Base-by-base conservation (phyloP, 1,140 invertebrate species). In the Drosophila sturtevanti region DNA sequence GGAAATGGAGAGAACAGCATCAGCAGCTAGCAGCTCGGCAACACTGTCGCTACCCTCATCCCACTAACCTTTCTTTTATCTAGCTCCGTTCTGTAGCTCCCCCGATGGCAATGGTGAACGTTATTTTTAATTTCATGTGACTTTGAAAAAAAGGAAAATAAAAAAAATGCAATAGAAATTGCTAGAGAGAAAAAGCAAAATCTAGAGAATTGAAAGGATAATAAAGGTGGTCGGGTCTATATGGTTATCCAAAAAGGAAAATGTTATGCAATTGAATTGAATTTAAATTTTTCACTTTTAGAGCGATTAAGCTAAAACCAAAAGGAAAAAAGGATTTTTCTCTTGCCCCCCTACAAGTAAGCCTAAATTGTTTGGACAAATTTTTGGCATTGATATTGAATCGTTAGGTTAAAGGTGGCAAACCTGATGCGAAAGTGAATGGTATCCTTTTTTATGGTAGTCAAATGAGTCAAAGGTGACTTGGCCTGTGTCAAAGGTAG, bases 71-170 rank as follows among this genome's bases (percentile, higher is more conserved):
- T 31, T 6, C 27, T 31, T 6, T 31, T 6, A 4, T 31, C 6
- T 31, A 31, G 27, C 7, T 31, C 27, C 6, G 54, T 48, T 16
- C 44, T 34, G 38, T 58, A 31, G 6, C 14, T 18, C 41, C 16
- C 41, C 4, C 16, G 16, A 18, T 41, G 44, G 51, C 59, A 62
- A 44, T 62, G 63, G 34, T 52, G 58, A 56, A 68, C 74, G 56
- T 72, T 64, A 69, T 82, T 84, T 85, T 85, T 78, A 78, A 81
- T 81, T 81, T 72, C 51, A 58, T 68, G 70, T 37, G 62, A 80
- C 77, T 67, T 48, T 52, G n/a, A 16, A 10, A 24, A 51, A 56
- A 24, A 21, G 38, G 64, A 27, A 35, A 60, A 37, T 56, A 35
- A 11, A 52, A 31, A 38, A 22, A 16, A 51, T 34, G 22, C n/a